Base-by-base conservation (phyloP, 37 sponge, comb jelly and placozoan species). In the Cladorhizidae sp. region DNA sequence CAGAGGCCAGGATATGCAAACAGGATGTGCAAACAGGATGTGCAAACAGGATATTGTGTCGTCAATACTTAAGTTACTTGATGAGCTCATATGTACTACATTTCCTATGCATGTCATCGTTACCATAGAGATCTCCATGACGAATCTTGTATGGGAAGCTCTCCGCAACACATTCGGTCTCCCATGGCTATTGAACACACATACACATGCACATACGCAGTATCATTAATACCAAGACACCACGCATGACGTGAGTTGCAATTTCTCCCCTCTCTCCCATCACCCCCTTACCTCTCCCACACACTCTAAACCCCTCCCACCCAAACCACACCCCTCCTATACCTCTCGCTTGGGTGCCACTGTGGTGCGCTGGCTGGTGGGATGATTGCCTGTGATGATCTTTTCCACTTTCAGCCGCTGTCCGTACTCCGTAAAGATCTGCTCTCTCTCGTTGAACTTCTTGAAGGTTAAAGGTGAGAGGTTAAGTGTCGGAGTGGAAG, bases 391-490 rank as follows among this genome's bases (percentile, higher is more conserved):
- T 6, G 57, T 75, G 79, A 88, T 45, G 28, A 87, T 83, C 55
- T 82, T 85, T 75, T 92, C 72, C 29, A 92, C 79, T 43, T 92
- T 92, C 31, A 92, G 56, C 25, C 83, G 78, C 83, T 90, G 85
- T 37, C 90, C 90, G 26, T 74, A 64, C 32, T 84, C 90, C 18
- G 85, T 71, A 56, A 89, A 89, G 31, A 11, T 73, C 20, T 73
- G 73, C 57, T 86, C 74, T 29, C 37, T 58, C 74, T 86, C 86
- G 2, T 3, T n/a, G 29, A 33, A 65, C 68, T 86, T 86, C 33
- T 64, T 37, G 61, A 14, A 69, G 3, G 51, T 21, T 40, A 20
- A 18, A 63, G 82, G 73, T 0, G 80, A 80, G 29, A 70, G 70
- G 38, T 25, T 51, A 3, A 81, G 72, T 0, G 33, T 36, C 9